A percentile compares a stretch with the other conserved stretches of the same genome.
These are phyloP conservation scores for Carabus problematicus DNA, from an alignment of 2,888 invertebrate genomes.

Conservation along the genomic window DNA sequence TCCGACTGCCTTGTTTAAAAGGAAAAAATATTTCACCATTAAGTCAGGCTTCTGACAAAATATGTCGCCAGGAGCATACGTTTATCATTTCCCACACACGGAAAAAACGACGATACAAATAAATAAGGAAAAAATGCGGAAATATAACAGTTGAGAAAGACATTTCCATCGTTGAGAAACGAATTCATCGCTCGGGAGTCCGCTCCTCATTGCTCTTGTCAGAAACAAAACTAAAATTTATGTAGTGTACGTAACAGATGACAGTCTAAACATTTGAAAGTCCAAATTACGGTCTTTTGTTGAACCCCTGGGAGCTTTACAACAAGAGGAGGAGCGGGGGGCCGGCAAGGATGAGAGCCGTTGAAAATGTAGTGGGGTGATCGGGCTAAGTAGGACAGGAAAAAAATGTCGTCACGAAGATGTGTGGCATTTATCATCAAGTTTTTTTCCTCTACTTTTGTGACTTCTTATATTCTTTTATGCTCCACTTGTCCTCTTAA, in stretches of 20 bases:
- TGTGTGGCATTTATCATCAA: too few relatives aligned
- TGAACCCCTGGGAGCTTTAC: background rate
- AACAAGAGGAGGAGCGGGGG: background rate
- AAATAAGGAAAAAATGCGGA: conserved; percentile 4
- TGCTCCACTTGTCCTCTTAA: too few relatives aligned
- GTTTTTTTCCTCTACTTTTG: too few relatives aligned
- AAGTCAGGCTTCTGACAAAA: too few relatives aligned
- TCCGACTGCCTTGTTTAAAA: too few relatives aligned
- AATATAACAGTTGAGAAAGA: conserved; percentile 11
- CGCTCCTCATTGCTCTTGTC: conserved; percentile 5
- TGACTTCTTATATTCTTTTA: too few relatives aligned
- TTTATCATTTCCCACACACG: conserved; percentile 10
- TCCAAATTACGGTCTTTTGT: conserved; percentile 16
- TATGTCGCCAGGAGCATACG: background rate
- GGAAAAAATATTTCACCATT: too few relatives aligned
- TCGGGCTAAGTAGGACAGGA: too few relatives aligned
- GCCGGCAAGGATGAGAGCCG: too few relatives aligned
- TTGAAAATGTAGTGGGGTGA: too few relatives aligned
- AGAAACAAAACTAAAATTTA: conserved; percentile 15
- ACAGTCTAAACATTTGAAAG: conserved; percentile 17
- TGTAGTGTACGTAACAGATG: conserved; percentile 18
- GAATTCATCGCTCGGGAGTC: background rate
- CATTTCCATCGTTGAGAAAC: background rate
- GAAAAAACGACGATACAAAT: conserved; percentile 1
- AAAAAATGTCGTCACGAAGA: too few relatives aligned